A percentile compares a stretch with the other conserved stretches of the same genome.
Conservation (phyloP, 2,888 invertebrate species). For the Drosophila melanocephala region DNA sequence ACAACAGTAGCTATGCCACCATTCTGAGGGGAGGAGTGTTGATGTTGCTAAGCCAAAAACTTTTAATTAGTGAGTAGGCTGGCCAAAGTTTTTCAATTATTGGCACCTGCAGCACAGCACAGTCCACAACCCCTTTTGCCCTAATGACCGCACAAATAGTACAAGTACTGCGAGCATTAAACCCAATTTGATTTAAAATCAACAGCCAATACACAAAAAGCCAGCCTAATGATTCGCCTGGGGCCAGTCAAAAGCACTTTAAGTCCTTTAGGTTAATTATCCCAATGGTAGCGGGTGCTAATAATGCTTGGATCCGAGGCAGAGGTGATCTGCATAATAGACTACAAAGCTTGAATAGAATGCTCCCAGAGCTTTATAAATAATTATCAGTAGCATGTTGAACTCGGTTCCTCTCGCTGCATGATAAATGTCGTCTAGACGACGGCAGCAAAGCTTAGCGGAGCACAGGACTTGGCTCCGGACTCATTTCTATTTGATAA, state of each 20-base stretch:
- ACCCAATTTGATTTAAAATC: constrained; percentile 70
- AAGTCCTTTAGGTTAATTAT: constrained; percentile 59
- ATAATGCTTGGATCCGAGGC: constrained; percentile 53
- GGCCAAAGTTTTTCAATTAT: constrained; percentile 78
- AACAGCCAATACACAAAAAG: constrained; percentile 61
- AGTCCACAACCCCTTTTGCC: constrained; percentile 18
- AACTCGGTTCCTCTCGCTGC: constrained; percentile 41
- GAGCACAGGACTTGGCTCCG: constrained; percentile 34
- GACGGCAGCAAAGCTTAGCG: constrained; percentile 52
- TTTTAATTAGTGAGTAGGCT: constrained; percentile 75
- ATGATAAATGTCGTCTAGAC: constrained; percentile 78
- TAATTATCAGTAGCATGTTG: constrained; percentile 40
- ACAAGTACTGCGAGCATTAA: constrained; percentile 41
- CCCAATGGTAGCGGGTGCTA: constrained; percentile 46
- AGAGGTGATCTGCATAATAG: constrained; percentile 67
- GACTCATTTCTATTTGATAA: constrained; percentile 65
- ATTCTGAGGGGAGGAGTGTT: constrained; percentile 16
- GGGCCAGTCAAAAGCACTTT: constrained; percentile 29
- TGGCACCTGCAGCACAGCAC: constrained; percentile 65
- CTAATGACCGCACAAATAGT: constrained; percentile 51
- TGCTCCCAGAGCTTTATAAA: constrained; percentile 47
- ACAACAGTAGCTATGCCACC: constrained; percentile 36
- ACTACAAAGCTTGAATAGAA: constrained; percentile 37
- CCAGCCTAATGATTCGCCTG: constrained; percentile 61
- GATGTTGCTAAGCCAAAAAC: constrained; percentile 49